Evolutionary conservation across 1,140 invertebrate genomes (phyloP).

Genomic region (Lepidostoma basale): DNA sequence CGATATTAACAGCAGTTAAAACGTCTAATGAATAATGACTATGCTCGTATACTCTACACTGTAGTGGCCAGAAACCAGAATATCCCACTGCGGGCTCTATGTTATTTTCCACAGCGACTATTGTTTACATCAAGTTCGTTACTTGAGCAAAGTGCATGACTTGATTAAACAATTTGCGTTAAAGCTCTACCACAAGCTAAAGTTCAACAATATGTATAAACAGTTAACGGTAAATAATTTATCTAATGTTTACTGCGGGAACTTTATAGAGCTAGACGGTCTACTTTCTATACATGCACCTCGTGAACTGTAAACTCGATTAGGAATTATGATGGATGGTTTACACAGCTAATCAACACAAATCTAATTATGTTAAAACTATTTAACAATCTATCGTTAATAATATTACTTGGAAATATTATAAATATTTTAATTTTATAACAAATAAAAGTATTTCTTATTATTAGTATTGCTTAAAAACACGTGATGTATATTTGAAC

Average conservation of each 20-base stretch:
- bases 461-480: background rate
- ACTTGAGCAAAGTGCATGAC: slow-evolving; percentile 16
- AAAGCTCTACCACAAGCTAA: slow-evolving; percentile 10
- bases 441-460: background rate
- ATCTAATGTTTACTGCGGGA: slow-evolving; percentile 17
- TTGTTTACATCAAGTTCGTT: slow-evolving; percentile 22
- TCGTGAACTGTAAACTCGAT: too few species aligned
- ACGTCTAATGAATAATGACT: too few species aligned
- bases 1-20: too few species aligned
- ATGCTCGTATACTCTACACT: too few species aligned
- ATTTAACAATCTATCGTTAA: too few species aligned
- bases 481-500: too few species aligned
- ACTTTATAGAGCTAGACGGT: background rate
- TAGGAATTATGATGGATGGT: too few species aligned
- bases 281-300: too few species aligned
- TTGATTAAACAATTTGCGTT: slow-evolving; percentile 24
- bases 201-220: slow-evolving; percentile 12
- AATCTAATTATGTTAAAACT: too few species aligned
- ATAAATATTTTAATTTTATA: background rate
- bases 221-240: slow-evolving; percentile 16
- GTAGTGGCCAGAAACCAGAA: background rate
- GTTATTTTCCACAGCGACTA: background rate
- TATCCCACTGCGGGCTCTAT: background rate
- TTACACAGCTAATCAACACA: too few species aligned
- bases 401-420: too few species aligned